Evolutionary conservation across 37 sponge, comb jelly and placozoan genomes (phyloP), one percentile per base, ranked within the genome.

Genomic region (Geodia barretti): DNA sequence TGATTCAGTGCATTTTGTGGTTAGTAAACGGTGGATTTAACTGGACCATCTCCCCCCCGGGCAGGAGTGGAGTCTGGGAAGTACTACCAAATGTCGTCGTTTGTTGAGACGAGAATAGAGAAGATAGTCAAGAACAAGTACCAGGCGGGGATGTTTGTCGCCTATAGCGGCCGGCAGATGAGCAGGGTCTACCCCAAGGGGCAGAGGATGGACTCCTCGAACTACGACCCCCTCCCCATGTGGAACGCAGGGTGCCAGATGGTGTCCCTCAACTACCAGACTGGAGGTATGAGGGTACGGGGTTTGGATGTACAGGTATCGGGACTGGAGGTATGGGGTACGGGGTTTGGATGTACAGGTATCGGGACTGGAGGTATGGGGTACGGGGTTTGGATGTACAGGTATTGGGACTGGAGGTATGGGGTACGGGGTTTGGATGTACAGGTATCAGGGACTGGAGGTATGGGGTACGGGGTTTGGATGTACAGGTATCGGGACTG

Each of bases 201-300:
- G 29, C 83, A 78, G 77, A 77, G 99, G 3, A 75, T 97, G 42
- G 96, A 97, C 83, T 97, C 97, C 35, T 88, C 91, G 72, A 99
- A 99, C 87, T 97, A 89, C 82, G 90, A 97, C 69, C 99, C 99
- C 24, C 58, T 81, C 32, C 87, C 91, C 25, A 87, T 95, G 83
- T 99, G 99, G 99, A 95, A 91, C 65, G 88, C 87, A 37, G 99
- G 99, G 11, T 92, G 74, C 23, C 99, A 99, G 41, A 73, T 95
- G 60, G 94, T 95, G 58, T 82, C 99, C 31, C 90, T 99, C 73
- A 99, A 99, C 90, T 95, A 89, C 83, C 99, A 99, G 84, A 97
- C 99, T 41, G 94, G 87, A 71, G 92, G 88, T 90, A 19, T 41
- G 86, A 32, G 19, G 9, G 35, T 47, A 33, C 19, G 59, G 11